Base-by-base conservation (phyloP, 2,888 invertebrate species). In the Euclidia mi region DNA sequence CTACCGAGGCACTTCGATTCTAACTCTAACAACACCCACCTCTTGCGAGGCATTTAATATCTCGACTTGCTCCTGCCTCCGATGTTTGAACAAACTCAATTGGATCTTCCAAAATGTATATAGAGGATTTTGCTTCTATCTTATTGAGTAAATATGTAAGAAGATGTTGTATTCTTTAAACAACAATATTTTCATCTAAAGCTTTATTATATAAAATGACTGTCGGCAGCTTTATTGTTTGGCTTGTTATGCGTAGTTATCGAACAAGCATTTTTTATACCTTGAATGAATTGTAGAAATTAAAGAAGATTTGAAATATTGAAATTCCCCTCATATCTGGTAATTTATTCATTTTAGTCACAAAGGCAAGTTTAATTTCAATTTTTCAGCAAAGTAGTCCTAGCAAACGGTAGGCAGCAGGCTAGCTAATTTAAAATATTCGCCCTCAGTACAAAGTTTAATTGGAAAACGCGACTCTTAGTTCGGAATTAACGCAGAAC, bases 381-480 rank as follows among this genome's bases (percentile, higher is more conserved):
- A 60, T 57, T 70, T 71, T 53, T 74, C 48, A 72, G 34, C 49
- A 38, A 51, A 73, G 40, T 31, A 52, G 53, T 56, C 40, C 2
- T 47, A 51, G 50, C 41, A 3, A 43, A 34, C 34, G 20, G 17
- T 40, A 56, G 59, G 46, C 57, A 57, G 41, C 43, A 65, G 53
- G 53, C 64, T 57, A 73, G 79, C 81, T 84, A 84, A 87, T 84
- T 85, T 84, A 84, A 87, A 82, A 76, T 84, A 82, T 83, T 79
- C 80, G 73, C 77, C 63, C 76, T 77, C 75, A 59, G 75, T 78
- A 76, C 74, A 80, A 87, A 88, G 80, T 89, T 89, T 87, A 89
- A 89, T 88, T 88, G 87, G 88, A 82, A 84, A 81, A 67, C 68
- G 74, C 65, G 75, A 75, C 77, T 71, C 76, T 74, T 72, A 56